Percentiles rank a stretch among this genome's conserved stretches.
phyloP scores from a whole-genome alignment of 2,113 vertebrate genomes.

The Carassius auratus region DNA sequence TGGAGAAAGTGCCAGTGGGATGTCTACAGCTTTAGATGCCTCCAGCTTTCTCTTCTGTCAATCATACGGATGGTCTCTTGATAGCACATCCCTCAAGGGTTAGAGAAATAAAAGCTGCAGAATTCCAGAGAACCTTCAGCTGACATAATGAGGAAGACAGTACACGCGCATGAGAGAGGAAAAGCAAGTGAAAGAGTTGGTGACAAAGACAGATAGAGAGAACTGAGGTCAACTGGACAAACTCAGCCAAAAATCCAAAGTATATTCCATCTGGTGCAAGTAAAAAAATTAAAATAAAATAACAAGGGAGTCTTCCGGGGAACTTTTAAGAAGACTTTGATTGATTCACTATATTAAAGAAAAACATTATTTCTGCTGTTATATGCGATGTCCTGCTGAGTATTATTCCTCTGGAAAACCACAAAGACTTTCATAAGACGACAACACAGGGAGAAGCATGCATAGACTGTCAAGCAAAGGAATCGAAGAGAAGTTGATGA shows the following conservation, averaged over 20 bases:
- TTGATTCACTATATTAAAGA: slow-evolving; percentile 55
- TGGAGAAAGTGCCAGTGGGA: slow-evolving; percentile 56
- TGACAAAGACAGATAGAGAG: slow-evolving; percentile 32
- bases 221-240: slow-evolving; percentile 48
- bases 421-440: slow-evolving; percentile 39
- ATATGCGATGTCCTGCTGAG: slow-evolving; percentile 46
- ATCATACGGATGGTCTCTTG: slow-evolving; percentile 61
- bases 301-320: slow-evolving; percentile 17
- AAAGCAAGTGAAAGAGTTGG: slow-evolving; percentile 45
- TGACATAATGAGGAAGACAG: slow-evolving; percentile 38
- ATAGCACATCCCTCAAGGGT: slow-evolving; percentile 58
- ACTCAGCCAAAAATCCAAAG: slow-evolving; percentile 43
- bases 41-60: slow-evolving; percentile 67
- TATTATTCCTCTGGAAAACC: slow-evolving; percentile 46
- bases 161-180: background rate
- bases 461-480: slow-evolving; percentile 38
- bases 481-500: slow-evolving; percentile 8
- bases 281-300: slow-evolving; percentile 17
- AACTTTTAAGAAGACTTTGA: slow-evolving; percentile 50
- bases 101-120: slow-evolving; percentile 68
- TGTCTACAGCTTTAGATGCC: slow-evolving; percentile 54
- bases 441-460: slow-evolving; percentile 32
- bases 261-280: slow-evolving; percentile 22
- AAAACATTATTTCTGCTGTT: slow-evolving; percentile 55
- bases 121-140: slow-evolving; percentile 63